phyloP scores from a whole-genome alignment of 2,888 invertebrate genomes.

The Bruchidius siliquastri region DNA sequence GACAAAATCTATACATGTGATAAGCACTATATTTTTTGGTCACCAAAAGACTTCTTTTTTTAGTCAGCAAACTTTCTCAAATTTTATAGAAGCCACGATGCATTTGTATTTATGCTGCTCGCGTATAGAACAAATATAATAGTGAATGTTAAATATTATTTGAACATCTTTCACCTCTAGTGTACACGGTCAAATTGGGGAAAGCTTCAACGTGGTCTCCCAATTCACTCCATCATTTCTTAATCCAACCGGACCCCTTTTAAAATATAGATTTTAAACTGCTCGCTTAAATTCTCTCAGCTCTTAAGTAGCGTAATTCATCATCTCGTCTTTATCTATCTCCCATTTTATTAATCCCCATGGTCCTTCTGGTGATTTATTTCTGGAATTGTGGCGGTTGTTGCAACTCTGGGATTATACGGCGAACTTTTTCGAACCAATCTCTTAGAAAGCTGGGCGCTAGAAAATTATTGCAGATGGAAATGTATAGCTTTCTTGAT shows the following conservation, averaged over 20 bases:
- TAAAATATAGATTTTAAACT: conserved; percentile 7
- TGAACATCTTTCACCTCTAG: too few species aligned
- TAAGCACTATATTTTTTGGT: too few species aligned
- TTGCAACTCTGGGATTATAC: not conserved
- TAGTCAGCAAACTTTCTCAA: too few species aligned
- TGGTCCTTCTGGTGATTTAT: conserved; percentile 9
- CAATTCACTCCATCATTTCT: not conserved
- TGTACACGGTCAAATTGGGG: too few species aligned
- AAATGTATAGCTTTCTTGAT: not conserved
- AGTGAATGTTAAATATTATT: too few species aligned
- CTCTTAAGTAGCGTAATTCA: conserved; percentile 8
- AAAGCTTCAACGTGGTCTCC: too few species aligned
- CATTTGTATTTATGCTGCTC: too few species aligned
- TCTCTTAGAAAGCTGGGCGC: not conserved
- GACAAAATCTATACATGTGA: too few species aligned
- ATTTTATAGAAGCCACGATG: too few species aligned
- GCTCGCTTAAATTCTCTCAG: conserved; percentile 3
- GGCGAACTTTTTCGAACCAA: not conserved
- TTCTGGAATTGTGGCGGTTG: conserved; percentile 5
- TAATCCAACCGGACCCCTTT: conserved; percentile 5
- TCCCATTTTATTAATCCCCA: conserved; percentile 11
- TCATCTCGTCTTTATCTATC: conserved; percentile 10
- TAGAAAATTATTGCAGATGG: not conserved
- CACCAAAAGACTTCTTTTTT: too few species aligned
- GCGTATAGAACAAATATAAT: too few species aligned